phyloP scores from a whole-genome alignment of 2,797 vertebrate species.

The Macropodus opercularis region DNA sequence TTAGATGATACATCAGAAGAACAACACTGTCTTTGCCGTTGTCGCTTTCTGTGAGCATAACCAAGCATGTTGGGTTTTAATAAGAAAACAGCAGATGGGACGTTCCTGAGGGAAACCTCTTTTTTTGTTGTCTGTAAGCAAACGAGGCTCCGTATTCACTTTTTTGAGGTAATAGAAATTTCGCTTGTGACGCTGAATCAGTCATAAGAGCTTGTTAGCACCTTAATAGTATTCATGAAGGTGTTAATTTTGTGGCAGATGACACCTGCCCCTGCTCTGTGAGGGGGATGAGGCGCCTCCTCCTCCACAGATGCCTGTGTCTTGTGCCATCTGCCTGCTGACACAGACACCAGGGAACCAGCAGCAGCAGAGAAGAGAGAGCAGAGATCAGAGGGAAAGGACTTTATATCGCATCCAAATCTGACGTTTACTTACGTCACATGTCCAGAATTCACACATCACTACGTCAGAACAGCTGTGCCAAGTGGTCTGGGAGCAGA shows the following conservation, averaged over 20 bases:
- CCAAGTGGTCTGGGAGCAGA: constrained; percentile 30
- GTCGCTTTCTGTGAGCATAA: neutral
- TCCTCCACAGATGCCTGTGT: constrained; percentile 57
- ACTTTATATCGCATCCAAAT: constrained; percentile 42
- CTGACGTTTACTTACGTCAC: constrained; percentile 18
- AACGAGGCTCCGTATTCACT: neutral
- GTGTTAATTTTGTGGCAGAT: constrained; percentile 59
- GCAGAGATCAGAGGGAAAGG: constrained; percentile 27
- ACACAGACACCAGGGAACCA: constrained; percentile 29
- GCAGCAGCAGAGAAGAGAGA: constrained; percentile 12
- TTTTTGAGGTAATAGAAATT: constrained; percentile 23
- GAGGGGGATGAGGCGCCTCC: constrained; percentile 46
- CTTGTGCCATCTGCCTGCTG: constrained; percentile 63
- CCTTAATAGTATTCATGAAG: constrained; percentile 60
- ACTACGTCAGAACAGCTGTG: constrained; percentile 21
- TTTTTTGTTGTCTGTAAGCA: neutral
- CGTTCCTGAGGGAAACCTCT: too few relatives aligned
- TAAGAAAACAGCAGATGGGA: neutral
- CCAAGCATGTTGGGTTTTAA: neutral
- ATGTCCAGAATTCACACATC: constrained; percentile 11
- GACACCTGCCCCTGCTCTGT: constrained; percentile 66
- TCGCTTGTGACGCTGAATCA: constrained; percentile 23
- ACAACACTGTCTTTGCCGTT: neutral
- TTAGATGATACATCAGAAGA: neutral
- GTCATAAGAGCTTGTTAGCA: constrained; percentile 39